Conservation (phyloP, 2,888 invertebrate genomes). For the Macrophya alboannulata region DNA sequence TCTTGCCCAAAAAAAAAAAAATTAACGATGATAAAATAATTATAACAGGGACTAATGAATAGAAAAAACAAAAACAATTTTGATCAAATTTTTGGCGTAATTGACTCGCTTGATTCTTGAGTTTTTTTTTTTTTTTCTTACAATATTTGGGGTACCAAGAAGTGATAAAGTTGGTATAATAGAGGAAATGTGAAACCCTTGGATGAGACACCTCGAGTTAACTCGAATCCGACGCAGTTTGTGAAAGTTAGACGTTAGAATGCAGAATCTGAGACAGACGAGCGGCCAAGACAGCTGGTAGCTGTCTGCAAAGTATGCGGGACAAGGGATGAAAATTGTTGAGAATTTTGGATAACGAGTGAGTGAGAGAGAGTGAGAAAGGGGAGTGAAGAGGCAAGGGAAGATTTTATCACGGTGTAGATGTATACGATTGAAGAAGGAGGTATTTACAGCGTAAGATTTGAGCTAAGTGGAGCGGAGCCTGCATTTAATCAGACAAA, state of each 20-base stretch:
- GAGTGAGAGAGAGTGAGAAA: background rate
- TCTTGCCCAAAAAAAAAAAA: background rate
- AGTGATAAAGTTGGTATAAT: background rate
- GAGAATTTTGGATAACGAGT: background rate
- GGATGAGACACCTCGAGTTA: constrained; percentile 27
- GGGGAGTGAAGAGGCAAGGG: background rate
- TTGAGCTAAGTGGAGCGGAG: constrained; percentile 52
- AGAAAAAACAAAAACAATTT: background rate
- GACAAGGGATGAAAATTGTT: constrained; percentile 21
- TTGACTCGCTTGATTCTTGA: background rate
- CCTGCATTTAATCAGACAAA: constrained; percentile 44
- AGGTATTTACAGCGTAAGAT: constrained; percentile 8
- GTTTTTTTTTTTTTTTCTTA: background rate
- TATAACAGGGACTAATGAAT: too few relatives aligned
- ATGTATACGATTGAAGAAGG: constrained; percentile 2
- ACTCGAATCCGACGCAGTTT: constrained; percentile 46
- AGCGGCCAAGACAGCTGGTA: constrained; percentile 37
- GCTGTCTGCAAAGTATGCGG: constrained; percentile 45
- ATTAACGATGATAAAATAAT: too few relatives aligned
- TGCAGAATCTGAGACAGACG: constrained; percentile 53
- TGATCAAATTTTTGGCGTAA: background rate
- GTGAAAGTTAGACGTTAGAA: constrained; percentile 56
- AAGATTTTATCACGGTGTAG: background rate
- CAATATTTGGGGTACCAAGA: too few relatives aligned
- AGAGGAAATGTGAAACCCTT: constrained; percentile 28